phyloP scores from a whole-genome alignment of 2,888 invertebrate genomes.

The Sericinus montela region DNA sequence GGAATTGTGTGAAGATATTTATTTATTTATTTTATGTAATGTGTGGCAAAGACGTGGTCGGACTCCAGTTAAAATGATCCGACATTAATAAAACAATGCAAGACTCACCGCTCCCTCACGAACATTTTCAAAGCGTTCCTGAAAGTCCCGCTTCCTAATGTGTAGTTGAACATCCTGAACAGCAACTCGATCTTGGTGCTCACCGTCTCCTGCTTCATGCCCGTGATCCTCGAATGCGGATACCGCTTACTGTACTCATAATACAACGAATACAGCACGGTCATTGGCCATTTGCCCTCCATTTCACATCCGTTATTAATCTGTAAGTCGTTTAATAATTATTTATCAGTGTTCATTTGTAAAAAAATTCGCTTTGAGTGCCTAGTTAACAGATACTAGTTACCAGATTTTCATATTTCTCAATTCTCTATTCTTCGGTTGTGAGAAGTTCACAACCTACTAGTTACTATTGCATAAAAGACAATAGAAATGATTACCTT shows the following conservation, averaged over 20 bases:
- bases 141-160: constrained; percentile 88
- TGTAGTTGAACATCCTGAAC: constrained; percentile 94
- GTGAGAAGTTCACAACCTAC: no score
- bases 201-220: constrained; percentile 85
- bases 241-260: constrained; percentile 89
- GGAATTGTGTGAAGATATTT: no score
- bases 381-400: no score
- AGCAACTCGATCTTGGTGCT: constrained; percentile 88
- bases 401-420: no score
- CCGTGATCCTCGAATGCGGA: constrained; percentile 87
- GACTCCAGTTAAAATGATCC: no score
- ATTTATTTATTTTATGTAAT: no score
- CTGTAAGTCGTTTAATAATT: constrained; percentile 60
- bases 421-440: no score
- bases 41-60: no score
- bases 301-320: constrained; percentile 85
- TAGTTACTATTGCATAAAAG: no score
- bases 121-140: constrained; percentile 85
- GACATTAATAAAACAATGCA: no score
- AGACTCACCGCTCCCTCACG: constrained; percentile 76
- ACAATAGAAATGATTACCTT: constrained; percentile 66
- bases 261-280: constrained; percentile 86
- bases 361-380: no score
- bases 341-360: no score
- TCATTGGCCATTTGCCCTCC: constrained; percentile 90